Evolutionary conservation across 2,113 vertebrate species (phyloP), one percentile per base, ranked within the genome.

Genomic region (Solea solea): DNA sequence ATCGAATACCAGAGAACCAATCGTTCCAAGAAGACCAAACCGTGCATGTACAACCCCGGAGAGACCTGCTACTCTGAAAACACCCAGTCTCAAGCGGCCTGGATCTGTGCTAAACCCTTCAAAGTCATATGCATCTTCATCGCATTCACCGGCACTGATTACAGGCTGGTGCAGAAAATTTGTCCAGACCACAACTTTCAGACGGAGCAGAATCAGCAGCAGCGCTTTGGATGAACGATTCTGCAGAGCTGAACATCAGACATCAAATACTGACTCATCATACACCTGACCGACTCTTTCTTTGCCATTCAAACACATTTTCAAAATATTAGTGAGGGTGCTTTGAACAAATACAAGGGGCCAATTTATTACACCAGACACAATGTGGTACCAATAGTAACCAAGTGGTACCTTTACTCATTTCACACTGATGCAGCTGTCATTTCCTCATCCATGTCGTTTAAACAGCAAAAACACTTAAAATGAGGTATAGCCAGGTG

Each of bases 91-190:
- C 93, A 93, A 39, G 88, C 92, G 4, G 91, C 93, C 69, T 94
- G 94, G 94, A 93, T 94, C 78, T 94, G 94, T 28, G 91, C 91
- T 69, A 94, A 94, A 69, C 94, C 93, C 40, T 94, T 93, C 68
- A 94, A 94, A 77, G 93, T 94, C 54, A 94, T 94, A 69, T 94
- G 94, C 79, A 93, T 94, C 86, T 93, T 93, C 74, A 93, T 94
- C 8, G 92, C 91, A 57, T 94, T 94, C 88, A 92, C 89, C 16
- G 92, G 94, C 34, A 88, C 90, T 0, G 91, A 94, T 67, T 94
- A 94, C 81, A 92, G 92, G 80, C 92, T 94, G 77, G 91, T 94
- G 73, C 94, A 94, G 86, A 94, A 94, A 57, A 88, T 94, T 57
- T 94, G 94, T 59, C 94, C 93, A 1, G 93, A 94, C 81, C 92